Evolutionary conservation across 2,888 invertebrate species (phyloP).

Genomic region (Nephrotoma guestfalica): DNA sequence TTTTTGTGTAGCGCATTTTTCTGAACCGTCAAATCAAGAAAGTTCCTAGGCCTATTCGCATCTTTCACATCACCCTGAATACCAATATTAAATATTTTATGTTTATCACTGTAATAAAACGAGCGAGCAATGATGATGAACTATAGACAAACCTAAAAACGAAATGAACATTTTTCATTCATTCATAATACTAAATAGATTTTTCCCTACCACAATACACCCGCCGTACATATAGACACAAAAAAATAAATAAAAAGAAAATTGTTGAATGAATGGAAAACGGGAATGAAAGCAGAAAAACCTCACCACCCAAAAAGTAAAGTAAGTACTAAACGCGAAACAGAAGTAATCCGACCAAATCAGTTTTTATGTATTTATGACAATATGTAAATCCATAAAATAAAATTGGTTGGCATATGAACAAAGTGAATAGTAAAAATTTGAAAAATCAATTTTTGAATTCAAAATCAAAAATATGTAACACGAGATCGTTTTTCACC

Average conservation of each 20-base stretch:
- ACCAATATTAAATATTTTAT: background rate
- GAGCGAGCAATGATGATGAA: background rate
- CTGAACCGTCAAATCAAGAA: background rate
- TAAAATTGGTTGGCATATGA: background rate
- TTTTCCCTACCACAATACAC: background rate
- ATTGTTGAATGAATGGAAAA: background rate
- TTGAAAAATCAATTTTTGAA: background rate
- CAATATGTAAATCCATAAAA: background rate
- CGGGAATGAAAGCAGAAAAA: background rate
- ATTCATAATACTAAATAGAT: background rate
- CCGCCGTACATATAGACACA: background rate
- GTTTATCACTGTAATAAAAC: background rate
- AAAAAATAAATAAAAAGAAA: no score
- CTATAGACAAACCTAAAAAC: background rate
- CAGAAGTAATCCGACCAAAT: background rate
- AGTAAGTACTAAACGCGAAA: background rate
- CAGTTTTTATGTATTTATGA: background rate
- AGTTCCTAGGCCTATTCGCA: background rate
- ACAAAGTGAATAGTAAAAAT: background rate
- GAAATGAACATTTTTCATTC: background rate
- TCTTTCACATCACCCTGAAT: background rate
- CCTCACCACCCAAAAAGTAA: background rate
- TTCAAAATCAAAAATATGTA: background rate
- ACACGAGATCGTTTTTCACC: background rate
- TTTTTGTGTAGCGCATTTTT: no score